Percentiles rank a stretch among this genome's conserved stretches.
Conservation (phyloP, 2,888 invertebrate genomes). For the Apotomis turbidana region DNA sequence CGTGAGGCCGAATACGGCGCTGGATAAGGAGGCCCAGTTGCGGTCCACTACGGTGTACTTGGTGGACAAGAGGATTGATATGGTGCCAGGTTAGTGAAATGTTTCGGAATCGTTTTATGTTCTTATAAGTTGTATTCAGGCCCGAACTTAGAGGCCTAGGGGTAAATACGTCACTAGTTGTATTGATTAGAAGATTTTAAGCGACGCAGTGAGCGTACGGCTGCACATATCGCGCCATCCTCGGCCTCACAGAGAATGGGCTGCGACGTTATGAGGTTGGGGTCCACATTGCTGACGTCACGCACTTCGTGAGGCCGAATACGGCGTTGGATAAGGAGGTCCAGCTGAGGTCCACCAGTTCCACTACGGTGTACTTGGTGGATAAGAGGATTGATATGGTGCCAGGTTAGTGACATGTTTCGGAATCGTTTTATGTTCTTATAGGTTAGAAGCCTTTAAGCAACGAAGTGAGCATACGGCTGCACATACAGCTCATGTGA, state of each 20-base stretch:
- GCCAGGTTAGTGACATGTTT: conserved; percentile 67
- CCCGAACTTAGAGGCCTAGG: no score
- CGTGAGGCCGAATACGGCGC: conserved; percentile 94
- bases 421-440: no score
- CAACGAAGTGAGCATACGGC: conserved; percentile 86
- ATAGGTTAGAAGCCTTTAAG: no score
- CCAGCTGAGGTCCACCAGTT: conserved; percentile 93
- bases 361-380: conserved; percentile 98
- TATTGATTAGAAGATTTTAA: no score
- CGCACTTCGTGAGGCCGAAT: conserved; percentile 97
- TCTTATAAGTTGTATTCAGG: no score
- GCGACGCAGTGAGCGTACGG: conserved; percentile 86
- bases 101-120: not conserved
- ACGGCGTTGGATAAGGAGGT: conserved; percentile 97
- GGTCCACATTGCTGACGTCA: conserved; percentile 99
- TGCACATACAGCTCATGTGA: conserved; percentile 91
- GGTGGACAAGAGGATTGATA: conserved; percentile 95
- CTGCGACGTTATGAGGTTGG: conserved; percentile 83
- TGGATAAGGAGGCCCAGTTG: conserved; percentile 96
- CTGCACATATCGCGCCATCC: conserved; percentile 93
- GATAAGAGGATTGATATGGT: conserved; percentile 97
- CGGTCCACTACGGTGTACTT: conserved; percentile 98
- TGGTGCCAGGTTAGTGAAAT: conserved; percentile 86
- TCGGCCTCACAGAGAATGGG: conserved; percentile 78
- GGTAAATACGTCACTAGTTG: no score